A percentile compares a stretch with the other conserved stretches of the same genome.
These are phyloP conservation scores for Actias luna DNA, from an alignment of 2,888 invertebrate genomes.

Conservation along the genomic window DNA sequence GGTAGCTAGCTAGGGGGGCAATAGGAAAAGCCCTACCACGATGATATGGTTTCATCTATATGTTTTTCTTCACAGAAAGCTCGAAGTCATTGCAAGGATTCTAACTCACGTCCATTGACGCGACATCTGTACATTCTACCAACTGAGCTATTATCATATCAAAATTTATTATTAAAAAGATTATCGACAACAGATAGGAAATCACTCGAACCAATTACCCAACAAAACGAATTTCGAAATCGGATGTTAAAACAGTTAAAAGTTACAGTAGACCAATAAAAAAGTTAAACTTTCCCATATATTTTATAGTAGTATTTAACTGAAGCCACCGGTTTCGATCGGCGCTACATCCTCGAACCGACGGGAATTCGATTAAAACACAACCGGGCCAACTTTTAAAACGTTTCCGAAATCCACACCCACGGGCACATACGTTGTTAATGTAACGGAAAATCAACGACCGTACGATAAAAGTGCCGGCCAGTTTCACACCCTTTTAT, in stretches of 20 bases:
- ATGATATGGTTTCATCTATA: too few relatives aligned
- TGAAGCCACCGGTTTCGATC: constrained; percentile 26
- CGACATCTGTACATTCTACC: too few relatives aligned
- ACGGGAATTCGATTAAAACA: constrained; percentile 64
- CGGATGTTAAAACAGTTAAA: not conserved
- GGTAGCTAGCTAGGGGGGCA: too few relatives aligned
- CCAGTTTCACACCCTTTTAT: constrained; percentile 26
- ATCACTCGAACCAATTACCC: not conserved
- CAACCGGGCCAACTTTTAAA: constrained; percentile 58
- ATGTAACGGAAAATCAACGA: constrained; percentile 53
- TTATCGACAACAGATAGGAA: not conserved
- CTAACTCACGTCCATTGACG: too few relatives aligned
- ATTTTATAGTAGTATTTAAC: constrained; percentile 17
- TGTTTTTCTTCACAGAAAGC: too few relatives aligned
- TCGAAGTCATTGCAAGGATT: too few relatives aligned
- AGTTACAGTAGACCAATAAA: constrained; percentile 16
- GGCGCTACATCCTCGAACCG: constrained; percentile 26
- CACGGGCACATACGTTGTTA: constrained; percentile 36
- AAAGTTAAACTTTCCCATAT: not conserved
- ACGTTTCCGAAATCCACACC: constrained; percentile 49
- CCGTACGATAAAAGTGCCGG: constrained; percentile 29
- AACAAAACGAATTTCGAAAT: not conserved
- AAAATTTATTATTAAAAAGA: too few relatives aligned
- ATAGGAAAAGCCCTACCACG: too few relatives aligned
- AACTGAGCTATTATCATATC: too few relatives aligned